These are phyloP conservation scores for Pelecanoides urinatrix DNA, from an alignment of 2,113 vertebrate genomes.

Conservation along the genomic window DNA sequence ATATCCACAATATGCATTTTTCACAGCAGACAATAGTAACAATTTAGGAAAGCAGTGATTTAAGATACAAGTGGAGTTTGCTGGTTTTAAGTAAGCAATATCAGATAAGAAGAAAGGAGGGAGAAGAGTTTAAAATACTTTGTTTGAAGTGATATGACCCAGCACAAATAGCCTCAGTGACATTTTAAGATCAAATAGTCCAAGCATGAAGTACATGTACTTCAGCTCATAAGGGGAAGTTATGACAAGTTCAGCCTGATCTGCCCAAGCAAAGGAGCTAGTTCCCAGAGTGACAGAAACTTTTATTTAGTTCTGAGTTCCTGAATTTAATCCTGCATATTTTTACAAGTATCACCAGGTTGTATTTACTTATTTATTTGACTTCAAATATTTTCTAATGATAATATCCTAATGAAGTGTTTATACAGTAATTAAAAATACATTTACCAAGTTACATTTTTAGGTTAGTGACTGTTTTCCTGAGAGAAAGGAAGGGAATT, in stretches of 20 bases:
- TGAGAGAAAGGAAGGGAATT: background rate
- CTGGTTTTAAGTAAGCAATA: background rate
- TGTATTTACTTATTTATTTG: background rate
- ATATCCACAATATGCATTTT: background rate
- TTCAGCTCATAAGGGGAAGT: background rate
- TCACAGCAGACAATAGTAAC: background rate
- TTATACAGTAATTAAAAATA: background rate
- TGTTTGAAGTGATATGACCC: background rate
- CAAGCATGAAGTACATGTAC: background rate
- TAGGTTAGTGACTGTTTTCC: background rate
- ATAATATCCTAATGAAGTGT: background rate
- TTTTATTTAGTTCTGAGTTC: background rate
- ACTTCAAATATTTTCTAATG: background rate
- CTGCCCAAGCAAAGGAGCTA: background rate
- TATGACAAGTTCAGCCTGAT: background rate
- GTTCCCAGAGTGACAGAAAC: background rate
- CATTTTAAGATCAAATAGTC: conserved; percentile 21
- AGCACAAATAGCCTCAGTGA: background rate
- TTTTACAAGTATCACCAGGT: background rate
- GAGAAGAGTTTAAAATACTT: background rate
- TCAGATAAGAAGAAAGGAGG: background rate
- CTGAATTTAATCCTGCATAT: background rate
- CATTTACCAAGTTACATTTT: background rate
- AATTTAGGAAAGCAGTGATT: background rate
- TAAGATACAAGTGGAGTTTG: background rate